Evolutionary conservation across 2,888 invertebrate species (phyloP), one percentile per base, ranked within the genome.

Genomic region (Kuschelorhynchus macadamiae): DNA sequence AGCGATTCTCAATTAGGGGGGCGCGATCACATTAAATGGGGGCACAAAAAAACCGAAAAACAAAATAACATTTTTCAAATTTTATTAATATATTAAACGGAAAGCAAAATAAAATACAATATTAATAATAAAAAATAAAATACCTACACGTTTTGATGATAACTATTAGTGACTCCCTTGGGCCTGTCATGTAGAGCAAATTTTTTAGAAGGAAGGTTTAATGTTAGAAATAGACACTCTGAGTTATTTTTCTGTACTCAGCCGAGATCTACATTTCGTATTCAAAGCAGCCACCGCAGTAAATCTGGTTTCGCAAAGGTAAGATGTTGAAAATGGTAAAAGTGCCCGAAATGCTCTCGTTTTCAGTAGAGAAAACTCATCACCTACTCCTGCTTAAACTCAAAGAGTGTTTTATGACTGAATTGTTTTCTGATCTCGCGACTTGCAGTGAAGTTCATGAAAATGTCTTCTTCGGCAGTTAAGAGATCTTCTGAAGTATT

Each of bases 351-450:
- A 53, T 20, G 39, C 20, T 46, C 11, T 46, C 21, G 46, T 21
- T 21, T 53, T 53, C 39, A 53, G 20, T 36, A 39, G 39, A 39
- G 39, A 53, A 53, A 36, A 53, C n/a, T 1, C 3, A 46, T 46
- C 46, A 21, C n/a, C 20, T 18, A 53, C 21, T 14, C 11, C 39
- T 12, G 39, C 11, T 20, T 16, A 50, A 50, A 50, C 17, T 33
- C 36, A 17, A 17, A 39, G 20, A 18, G 18, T 14, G 17, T 39
- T 53, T 36, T 53, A 53, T 53, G 8, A 53, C 39, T 17, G 39
- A 53, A 53, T 53, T 53, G 11, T 53, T 39, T 33, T 39, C 39
- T 53, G 39, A 32, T 53, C 39, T 53, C 39, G 53, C 39, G 39
- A 18, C 53, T 53, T 53, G 53, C 21, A 5, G 53, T 53, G 20